Evolutionary conservation across 2,113 vertebrate genomes (phyloP).

Genomic region (Mionectes macconnelli): DNA sequence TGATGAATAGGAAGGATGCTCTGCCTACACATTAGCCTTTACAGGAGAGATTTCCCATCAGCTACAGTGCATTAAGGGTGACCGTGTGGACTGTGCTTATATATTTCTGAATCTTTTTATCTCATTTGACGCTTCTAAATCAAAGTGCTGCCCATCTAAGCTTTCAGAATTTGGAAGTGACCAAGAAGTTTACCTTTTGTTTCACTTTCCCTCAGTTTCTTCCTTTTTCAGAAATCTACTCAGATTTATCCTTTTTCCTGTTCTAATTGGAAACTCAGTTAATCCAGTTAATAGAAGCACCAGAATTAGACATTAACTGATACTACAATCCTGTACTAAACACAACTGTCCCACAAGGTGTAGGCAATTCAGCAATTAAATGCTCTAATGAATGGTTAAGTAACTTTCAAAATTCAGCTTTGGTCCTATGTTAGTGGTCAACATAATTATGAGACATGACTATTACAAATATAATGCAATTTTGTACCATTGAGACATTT

Average conservation of each 20-base stretch:
- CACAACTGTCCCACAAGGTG: neutral
- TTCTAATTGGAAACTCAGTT: neutral
- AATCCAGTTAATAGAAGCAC: neutral
- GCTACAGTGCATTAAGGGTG: neutral
- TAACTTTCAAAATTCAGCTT: neutral
- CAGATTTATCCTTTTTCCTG: neutral
- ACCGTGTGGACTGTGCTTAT: rapidly evolving
- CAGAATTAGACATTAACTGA: neutral
- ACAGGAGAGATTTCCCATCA: rapidly evolving
- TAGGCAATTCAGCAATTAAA: neutral
- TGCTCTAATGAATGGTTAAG: neutral
- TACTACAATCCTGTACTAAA: neutral
- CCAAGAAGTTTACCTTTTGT: neutral
- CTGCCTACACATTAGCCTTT: neutral
- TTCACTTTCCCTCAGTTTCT: neutral
- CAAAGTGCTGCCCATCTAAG: neutral
- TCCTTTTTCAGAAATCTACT: neutral
- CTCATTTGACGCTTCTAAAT: neutral
- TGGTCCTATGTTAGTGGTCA: neutral
- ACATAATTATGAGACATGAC: neutral
- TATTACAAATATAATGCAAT: neutral
- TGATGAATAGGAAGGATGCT: neutral
- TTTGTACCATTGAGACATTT: neutral
- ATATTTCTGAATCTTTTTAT: neutral
- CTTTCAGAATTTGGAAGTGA: neutral